Evolutionary conservation across 2,113 vertebrate species (phyloP).

Genomic region (Apodemus sylvaticus): DNA sequence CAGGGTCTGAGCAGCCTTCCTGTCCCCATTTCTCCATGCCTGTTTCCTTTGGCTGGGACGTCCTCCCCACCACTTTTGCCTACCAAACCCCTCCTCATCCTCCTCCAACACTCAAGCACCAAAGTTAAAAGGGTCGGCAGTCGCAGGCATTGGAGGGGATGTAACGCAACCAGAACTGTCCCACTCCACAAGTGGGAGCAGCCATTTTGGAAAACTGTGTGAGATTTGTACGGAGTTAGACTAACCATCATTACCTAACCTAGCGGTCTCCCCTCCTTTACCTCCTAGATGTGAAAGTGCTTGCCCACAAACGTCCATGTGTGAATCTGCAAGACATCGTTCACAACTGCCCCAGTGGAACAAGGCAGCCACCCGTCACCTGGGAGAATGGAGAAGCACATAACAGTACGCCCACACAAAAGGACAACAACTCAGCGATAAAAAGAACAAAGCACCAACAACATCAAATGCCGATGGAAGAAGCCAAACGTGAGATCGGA

Average conservation of each 20-base stretch:
- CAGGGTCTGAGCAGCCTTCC: background rate
- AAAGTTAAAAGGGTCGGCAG: background rate
- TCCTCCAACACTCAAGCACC: background rate
- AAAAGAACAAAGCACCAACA: fast-evolving
- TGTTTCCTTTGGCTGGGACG: background rate
- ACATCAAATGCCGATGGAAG: fast-evolving
- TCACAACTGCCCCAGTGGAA: background rate
- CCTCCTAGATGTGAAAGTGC: background rate
- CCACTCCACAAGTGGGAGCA: fast-evolving
- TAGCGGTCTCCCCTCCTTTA: background rate
- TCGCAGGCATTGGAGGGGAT: fast-evolving
- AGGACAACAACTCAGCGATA: background rate
- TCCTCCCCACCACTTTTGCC: background rate
- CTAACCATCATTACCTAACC: fast-evolving
- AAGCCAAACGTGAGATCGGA: background rate
- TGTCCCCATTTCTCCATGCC: background rate
- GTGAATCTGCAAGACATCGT: background rate
- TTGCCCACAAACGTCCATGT: background rate
- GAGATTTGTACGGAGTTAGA: background rate
- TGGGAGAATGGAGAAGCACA: fast-evolving
- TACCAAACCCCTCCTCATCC: background rate
- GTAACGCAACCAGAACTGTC: background rate
- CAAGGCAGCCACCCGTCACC: too few relatives aligned
- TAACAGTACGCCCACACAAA: fast-evolving
- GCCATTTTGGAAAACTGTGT: background rate